phyloP scores from a whole-genome alignment of 1,140 invertebrate genomes.

The Brachionus calyciflorus region DNA sequence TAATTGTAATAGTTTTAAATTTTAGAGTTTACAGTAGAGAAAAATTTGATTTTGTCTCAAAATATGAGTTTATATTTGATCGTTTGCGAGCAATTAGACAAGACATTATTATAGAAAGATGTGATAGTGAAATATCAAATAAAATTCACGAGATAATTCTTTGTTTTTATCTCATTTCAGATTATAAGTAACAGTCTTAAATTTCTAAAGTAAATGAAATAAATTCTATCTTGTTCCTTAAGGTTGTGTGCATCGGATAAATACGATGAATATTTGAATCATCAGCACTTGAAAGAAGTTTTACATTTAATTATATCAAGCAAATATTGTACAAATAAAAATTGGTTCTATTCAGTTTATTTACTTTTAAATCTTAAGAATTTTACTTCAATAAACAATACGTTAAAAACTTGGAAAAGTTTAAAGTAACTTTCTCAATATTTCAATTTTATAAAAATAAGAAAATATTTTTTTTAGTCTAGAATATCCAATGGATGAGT shows the following conservation, averaged over 20 bases:
- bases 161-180: constrained; percentile 24
- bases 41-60: constrained; percentile 4
- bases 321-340: constrained; percentile 12
- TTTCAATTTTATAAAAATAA: background rate
- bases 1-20: background rate
- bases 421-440: background rate
- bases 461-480: background rate
- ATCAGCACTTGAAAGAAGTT: constrained; percentile 32
- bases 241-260: background rate
- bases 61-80: constrained; percentile 23
- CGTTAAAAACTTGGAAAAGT: constrained; percentile 15
- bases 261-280: constrained; percentile 32
- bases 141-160: constrained; percentile 32
- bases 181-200: background rate
- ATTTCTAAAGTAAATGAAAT: background rate
- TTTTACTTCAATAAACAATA: background rate
- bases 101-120: constrained; percentile 24
- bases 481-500: constrained; percentile 10
- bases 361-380: constrained; percentile 7
- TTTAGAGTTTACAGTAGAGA: background rate
- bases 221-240: background rate
- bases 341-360: constrained; percentile 16
- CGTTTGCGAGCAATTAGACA: constrained; percentile 3
- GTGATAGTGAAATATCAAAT: constrained; percentile 17
- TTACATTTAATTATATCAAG: constrained; percentile 9